Evolutionary conservation across 2,113 vertebrate species (phyloP), one percentile per base, ranked within the genome.

Genomic region (Chionomys nivalis): DNA sequence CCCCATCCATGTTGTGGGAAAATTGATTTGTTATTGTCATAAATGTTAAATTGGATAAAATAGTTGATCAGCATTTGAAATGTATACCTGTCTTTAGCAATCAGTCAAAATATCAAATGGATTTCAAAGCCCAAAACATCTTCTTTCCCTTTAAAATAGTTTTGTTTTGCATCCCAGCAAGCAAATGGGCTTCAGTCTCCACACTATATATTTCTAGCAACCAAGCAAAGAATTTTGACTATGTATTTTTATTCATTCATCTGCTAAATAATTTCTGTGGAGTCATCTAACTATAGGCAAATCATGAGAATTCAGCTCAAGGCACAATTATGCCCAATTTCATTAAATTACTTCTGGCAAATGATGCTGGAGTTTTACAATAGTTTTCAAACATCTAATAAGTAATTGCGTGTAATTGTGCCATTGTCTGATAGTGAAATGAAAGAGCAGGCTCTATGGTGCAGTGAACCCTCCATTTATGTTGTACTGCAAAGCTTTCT

Each of bases 371-470:
- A 78, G 89, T 96, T 93, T 97, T 85, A 93, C 55, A 88, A 95
- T 97, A 97, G 39, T 39, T 17, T 90, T 66, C 93, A 97, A 97
- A 47, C 31, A 94, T 68, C 75, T 97, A 96, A 96, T 97, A 96
- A 97, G 94, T 96, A 97, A 97, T 93, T 97, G 92, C 85, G 94
- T 86, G 63, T 96, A 97, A 97, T 89, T 96, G 91, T 85, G 90
- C 81, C 83, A 97, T 96, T 96, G 96, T 97, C 90, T 97, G 93
- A 90, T 52, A 87, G 87, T 76, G 66, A 96, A 97, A 95, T 92
- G 93, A 96, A 97, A 96, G 95, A 93, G 76, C 65, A 87, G 39
- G 65, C 73, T 52, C 75, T 68, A 65, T 17, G 9, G 63, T 42
- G 39, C 44, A 61, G 33, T 65, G 68, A 96, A 93, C 63, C 68